Conservation (phyloP, 2,888 invertebrate species). For the Vandiemenella viatica region DNA sequence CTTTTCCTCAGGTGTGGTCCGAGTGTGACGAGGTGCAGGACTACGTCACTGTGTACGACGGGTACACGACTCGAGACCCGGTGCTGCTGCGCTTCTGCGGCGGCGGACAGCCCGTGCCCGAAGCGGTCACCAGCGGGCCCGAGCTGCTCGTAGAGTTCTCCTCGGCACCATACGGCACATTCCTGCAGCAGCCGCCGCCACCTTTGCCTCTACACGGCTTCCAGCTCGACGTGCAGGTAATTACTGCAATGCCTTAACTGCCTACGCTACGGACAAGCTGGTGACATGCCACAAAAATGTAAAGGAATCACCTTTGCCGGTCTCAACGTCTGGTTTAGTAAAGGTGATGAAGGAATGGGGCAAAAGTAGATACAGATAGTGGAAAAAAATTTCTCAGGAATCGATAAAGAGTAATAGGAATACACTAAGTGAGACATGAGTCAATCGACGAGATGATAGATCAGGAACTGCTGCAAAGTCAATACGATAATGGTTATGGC, state of each 20-base stretch:
- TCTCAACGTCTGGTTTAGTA: too few relatives aligned
- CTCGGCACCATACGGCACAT: slow-evolving; percentile 78
- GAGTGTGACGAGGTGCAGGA: slow-evolving; percentile 76
- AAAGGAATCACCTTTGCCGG: too few relatives aligned
- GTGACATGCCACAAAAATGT: not conserved
- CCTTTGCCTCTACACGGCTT: slow-evolving; percentile 71
- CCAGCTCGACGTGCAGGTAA: slow-evolving; percentile 67
- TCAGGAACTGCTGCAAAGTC: too few relatives aligned
- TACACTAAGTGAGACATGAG: too few relatives aligned
- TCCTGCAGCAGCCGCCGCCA: slow-evolving; percentile 69
- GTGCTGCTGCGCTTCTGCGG: slow-evolving; percentile 81
- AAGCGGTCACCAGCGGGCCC: slow-evolving; percentile 72
- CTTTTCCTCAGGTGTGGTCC: slow-evolving; percentile 43
- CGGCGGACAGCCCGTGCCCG: slow-evolving; percentile 63
- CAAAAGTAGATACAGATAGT: too few relatives aligned
- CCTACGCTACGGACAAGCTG: not conserved
- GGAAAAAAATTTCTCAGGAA: too few relatives aligned
- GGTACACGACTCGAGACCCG: slow-evolving; percentile 75
- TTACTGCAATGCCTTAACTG: slow-evolving; percentile 18
- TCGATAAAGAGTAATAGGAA: too few relatives aligned
- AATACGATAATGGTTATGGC: too few relatives aligned
- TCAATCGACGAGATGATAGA: too few relatives aligned
- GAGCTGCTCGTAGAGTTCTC: slow-evolving; percentile 80
- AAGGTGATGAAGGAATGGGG: too few relatives aligned
- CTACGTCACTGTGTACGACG: slow-evolving; percentile 77